Percentiles rank a stretch among this genome's conserved stretches.
Conservation (phyloP, 2,888 invertebrate species). For the Phymatocera aterrima region DNA sequence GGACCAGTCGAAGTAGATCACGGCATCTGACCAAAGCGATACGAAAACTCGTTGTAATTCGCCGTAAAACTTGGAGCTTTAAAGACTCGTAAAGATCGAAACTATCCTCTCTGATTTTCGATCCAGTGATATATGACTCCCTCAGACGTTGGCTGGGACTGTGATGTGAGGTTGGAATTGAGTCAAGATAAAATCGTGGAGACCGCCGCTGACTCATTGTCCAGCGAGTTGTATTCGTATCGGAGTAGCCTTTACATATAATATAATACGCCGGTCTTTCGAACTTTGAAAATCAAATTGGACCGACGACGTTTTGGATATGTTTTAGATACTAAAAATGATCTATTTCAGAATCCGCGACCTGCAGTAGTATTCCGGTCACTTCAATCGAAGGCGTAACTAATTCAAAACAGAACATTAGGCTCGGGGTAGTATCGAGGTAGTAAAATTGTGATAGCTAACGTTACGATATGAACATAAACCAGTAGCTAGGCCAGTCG, state of each 20-base stretch:
- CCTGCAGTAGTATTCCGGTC: background rate
- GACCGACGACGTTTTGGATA: background rate
- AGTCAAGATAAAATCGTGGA: conserved; percentile 4
- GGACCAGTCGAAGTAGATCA: background rate
- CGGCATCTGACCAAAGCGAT: conserved; percentile 15
- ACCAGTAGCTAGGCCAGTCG: conserved; percentile 25
- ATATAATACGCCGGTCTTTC: background rate
- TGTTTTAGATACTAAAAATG: background rate
- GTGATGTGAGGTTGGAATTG: background rate
- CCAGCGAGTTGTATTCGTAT: background rate
- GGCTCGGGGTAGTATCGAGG: conserved; percentile 15
- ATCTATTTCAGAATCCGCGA: background rate
- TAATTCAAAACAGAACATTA: conserved; percentile 31
- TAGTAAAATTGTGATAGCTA: conserved; percentile 27
- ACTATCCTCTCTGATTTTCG: conserved; percentile 25
- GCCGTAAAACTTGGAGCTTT: conserved; percentile 28
- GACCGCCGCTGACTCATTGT: background rate
- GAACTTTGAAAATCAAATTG: background rate
- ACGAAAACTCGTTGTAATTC: conserved; percentile 21
- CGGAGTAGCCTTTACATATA: background rate
- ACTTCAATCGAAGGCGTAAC: background rate
- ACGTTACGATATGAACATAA: conserved; percentile 40
- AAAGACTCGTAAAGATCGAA: conserved; percentile 25
- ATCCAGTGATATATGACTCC: conserved; percentile 3
- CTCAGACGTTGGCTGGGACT: background rate